Evolutionary conservation across 2,113 vertebrate species (phyloP), one percentile per base, ranked within the genome.

Genomic region (Oryzias javanicus): DNA sequence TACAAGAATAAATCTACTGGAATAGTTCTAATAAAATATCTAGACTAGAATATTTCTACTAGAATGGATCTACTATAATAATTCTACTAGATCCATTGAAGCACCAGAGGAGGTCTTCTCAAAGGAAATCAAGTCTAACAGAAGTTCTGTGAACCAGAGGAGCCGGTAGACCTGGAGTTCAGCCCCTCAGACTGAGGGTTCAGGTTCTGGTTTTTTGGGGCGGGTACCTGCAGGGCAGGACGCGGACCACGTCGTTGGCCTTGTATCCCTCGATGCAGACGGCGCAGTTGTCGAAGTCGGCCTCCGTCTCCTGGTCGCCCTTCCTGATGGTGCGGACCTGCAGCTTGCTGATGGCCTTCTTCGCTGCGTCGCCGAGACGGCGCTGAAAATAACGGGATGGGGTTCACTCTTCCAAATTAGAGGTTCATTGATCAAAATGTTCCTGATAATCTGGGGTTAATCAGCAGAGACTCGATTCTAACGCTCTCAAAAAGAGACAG

Each of bases 241-340:
- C 92, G 78, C 97, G 91, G 40, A 99, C 95, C 55, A 98, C 93
- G 14, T 99, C 97, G 29, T 94, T 98, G 75, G 94, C 86, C 80
- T 94, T 98, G 91, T 99, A 99, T 49, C 95, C 95, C 89, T 99
- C 97, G 17, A 99, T 98, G 70, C 97, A 99, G 65, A 99, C 97
- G 1, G 97, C 97, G 42, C 97, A 99, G 92, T 99, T 98, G 86
- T 99, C 97, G 80, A 97, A 99, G 85, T 98, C 97, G 0, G 92
- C 80, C 84, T 98, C 96, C 0, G 94, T 98, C 87, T 99, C 97
- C 93, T 96, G 95, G 90, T 99, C 97, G 4, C 97, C 96, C 79
- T 94, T 98, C 81, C 91, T 93, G 91, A 99, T 95, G 50, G 95
- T 98, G 64, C 96, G 91, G 41, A 98, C 91, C 84, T 98, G 97